Percentiles rank a stretch among this genome's conserved stretches.
Evolutionary conservation across 2,113 vertebrate genomes (phyloP).

Genomic region (Agapornis roseicollis): DNA sequence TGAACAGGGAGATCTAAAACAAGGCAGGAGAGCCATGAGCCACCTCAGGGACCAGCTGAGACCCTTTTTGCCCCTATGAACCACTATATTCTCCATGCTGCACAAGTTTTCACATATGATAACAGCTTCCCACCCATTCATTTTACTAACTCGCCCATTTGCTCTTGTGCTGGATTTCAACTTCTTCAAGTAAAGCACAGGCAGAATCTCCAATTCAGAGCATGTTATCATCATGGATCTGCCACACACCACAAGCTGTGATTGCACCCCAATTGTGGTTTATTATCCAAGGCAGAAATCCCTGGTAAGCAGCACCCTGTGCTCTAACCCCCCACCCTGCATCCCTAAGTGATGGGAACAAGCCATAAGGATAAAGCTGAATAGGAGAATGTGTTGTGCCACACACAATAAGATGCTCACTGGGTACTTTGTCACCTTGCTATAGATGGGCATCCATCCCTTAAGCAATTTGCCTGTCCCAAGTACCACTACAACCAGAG

Average conservation of each 20-base stretch:
- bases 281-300: not conserved
- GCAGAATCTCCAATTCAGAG: not conserved
- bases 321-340: fast-evolving
- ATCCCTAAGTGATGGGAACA: fast-evolving
- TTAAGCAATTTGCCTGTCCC: not conserved
- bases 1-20: fast-evolving
- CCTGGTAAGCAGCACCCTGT: not conserved
- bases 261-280: fast-evolving
- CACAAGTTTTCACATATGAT: not conserved
- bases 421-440: not conserved
- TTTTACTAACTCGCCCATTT: not conserved
- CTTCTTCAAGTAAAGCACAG: fast-evolving
- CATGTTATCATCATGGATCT: fast-evolving
- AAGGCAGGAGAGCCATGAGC: fast-evolving
- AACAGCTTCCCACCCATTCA: not conserved
- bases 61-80: not conserved
- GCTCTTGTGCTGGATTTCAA: fast-evolving
- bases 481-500: fast-evolving
- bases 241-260: not conserved
- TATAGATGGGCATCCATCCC: not conserved
- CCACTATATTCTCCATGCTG: fast-evolving
- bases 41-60: fast-evolving
- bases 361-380: fast-evolving
- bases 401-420: fast-evolving
- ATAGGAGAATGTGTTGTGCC: fast-evolving